Conservation (phyloP, 2,888 invertebrate genomes). For the Catocala fraxini region DNA sequence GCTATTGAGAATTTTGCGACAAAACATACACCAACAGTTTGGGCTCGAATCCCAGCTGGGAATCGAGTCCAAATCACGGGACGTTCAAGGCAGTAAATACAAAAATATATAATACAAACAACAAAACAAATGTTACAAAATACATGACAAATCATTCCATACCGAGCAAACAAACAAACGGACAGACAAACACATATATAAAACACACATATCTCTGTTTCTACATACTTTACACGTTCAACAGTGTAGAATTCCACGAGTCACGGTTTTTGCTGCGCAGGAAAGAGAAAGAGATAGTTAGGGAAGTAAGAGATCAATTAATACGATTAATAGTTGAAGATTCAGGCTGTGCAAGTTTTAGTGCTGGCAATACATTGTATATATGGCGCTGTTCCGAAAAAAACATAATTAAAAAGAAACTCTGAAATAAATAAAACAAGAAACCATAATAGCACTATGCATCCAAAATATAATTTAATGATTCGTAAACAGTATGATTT, state of each 20-base stretch:
- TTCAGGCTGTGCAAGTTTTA: too few species aligned
- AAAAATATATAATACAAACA: not conserved
- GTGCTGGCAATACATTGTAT: too few species aligned
- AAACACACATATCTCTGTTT: slow-evolving; percentile 26
- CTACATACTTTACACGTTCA: slow-evolving; percentile 70
- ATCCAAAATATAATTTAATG: too few species aligned
- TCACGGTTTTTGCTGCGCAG: slow-evolving; percentile 68
- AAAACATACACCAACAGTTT: too few species aligned
- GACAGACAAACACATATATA: slow-evolving; percentile 6
- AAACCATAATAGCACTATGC: too few species aligned
- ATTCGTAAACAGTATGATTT: too few species aligned
- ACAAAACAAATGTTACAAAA: slow-evolving; percentile 1
- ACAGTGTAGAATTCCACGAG: slow-evolving; percentile 72
- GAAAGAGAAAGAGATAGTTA: slow-evolving; percentile 51
- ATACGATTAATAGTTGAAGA: slow-evolving; percentile 17
- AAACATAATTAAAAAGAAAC: too few species aligned
- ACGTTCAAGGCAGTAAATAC: not conserved
- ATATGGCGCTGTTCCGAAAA: too few species aligned
- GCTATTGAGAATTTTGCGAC: too few species aligned
- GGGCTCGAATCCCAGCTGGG: too few species aligned
- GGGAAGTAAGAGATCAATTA: slow-evolving; percentile 32
- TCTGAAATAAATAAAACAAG: too few species aligned
- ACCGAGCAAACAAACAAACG: slow-evolving; percentile 6
- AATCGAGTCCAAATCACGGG: not conserved
- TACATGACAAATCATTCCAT: not conserved